Base-by-base conservation (phyloP, 2,888 invertebrate species). In the Hipparchia semele region DNA sequence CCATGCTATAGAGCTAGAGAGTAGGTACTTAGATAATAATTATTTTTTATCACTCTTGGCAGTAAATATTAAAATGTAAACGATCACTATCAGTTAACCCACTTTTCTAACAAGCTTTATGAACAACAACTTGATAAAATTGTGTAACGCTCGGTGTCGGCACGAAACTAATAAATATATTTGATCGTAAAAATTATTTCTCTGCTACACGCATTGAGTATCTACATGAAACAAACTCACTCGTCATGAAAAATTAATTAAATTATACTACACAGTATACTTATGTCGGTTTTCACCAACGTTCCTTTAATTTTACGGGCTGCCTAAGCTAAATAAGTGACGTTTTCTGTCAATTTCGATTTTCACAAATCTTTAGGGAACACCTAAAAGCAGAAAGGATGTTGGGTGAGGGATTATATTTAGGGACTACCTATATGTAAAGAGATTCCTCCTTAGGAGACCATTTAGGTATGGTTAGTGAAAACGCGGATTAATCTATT, bases 31-130 rank as follows among this genome's bases (percentile, higher is more conserved):
- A 58, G 13, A 58, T 13, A 23, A 8, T 13, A 7, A 8, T 33
- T 65, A 65, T 45, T 67, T 71, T 54, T 66, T 66, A 66, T 66
- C 66, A 67, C 45, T 9, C 13, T 49, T 9, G 8, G 46, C 71
- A 60, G 67, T 61, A 61, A 67, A 67, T 71, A 71, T 71, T 67
- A 46, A 61, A 71, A 61, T 60, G 60, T 71, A 56, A 66, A 71
- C 39, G 59, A 71, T 53, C 51, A 10, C 13, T 64, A 71, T 46
- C 66, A 51, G 71, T 68, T 72, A 68, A 67, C 71, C 71, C 62
- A 72, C 71, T 67, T 72, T 46, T 13, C 45, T 72, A 72, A 72
- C 71, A 61, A 72, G 67, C 67, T 68, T 72, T 62, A 68, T 68
- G 67, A n/a, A 53, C 67, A 12, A 53, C 66, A 66, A 49, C 45